These are phyloP conservation scores for Plectropomus leopardus DNA, from an alignment of 2,113 vertebrate species.

Conservation along the genomic window DNA sequence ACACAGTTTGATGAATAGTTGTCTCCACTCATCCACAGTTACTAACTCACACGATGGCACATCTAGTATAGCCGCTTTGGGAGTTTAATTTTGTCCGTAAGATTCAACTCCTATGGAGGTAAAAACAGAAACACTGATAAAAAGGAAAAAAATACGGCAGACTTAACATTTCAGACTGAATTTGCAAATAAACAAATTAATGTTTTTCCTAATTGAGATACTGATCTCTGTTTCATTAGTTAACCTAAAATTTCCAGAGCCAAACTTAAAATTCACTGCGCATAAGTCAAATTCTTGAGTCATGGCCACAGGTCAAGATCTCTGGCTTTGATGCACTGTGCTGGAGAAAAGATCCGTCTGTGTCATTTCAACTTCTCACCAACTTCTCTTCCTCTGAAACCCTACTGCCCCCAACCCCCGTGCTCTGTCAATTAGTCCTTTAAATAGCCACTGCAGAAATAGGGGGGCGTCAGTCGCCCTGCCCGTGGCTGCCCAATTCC, in stretches of 20 bases:
- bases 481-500: conserved; percentile 51
- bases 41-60: too few relatives aligned
- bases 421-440: conserved; percentile 75
- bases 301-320: neutral
- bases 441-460: conserved; percentile 85
- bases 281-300: neutral
- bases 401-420: neutral
- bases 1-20: conserved; percentile 23
- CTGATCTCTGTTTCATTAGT: neutral
- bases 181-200: neutral
- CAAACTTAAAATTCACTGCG: neutral
- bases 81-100: neutral
- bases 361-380: neutral
- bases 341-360: neutral
- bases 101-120: too few relatives aligned
- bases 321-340: neutral
- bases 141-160: too few relatives aligned
- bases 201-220: too few relatives aligned
- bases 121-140: too few relatives aligned
- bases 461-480: conserved; percentile 79
- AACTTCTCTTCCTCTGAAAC: neutral
- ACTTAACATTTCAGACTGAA: neutral
- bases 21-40: conserved; percentile 20
- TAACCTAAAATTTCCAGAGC: neutral
- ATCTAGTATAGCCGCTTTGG: neutral